These are phyloP conservation scores for Ametastegia equiseti DNA, from an alignment of 2,888 invertebrate species.

Conservation along the genomic window DNA sequence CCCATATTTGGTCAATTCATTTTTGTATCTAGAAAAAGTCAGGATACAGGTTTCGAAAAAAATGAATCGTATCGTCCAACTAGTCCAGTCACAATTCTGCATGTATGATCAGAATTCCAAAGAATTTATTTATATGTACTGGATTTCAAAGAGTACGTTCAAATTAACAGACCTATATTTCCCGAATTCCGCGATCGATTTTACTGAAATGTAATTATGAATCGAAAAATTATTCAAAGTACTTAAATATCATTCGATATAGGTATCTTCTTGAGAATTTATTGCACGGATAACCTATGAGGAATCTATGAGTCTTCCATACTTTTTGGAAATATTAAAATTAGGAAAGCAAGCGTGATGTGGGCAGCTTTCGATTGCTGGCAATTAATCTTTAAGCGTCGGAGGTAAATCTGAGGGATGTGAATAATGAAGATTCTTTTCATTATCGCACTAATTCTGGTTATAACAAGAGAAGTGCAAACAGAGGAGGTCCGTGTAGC, in stretches of 20 bases:
- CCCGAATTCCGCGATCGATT: too few species aligned
- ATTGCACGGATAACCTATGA: neutral
- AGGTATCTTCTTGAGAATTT: too few species aligned
- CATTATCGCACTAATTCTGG: constrained; percentile 32
- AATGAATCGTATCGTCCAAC: too few species aligned
- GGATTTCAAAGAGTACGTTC: too few species aligned
- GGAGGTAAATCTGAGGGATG: constrained; percentile 1
- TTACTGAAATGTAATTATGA: too few species aligned
- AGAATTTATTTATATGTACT: too few species aligned
- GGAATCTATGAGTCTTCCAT: neutral
- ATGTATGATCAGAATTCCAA: too few species aligned
- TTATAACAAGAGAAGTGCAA: constrained; percentile 31
- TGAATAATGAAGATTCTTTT: constrained; percentile 39
- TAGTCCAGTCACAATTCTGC: too few species aligned
- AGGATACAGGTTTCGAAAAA: neutral
- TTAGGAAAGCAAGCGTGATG: neutral
- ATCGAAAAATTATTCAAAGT: too few species aligned
- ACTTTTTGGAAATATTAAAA: neutral
- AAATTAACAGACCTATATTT: too few species aligned
- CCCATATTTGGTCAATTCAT: neutral
- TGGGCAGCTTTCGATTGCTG: neutral
- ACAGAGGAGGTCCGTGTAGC: constrained; percentile 30
- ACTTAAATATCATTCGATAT: too few species aligned
- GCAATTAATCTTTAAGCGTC: neutral
- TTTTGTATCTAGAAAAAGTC: too few species aligned